A percentile compares a stretch with the other conserved stretches of the same genome.
Conservation (phyloP, 2,888 invertebrate genomes). For the Phania funesta region DNA sequence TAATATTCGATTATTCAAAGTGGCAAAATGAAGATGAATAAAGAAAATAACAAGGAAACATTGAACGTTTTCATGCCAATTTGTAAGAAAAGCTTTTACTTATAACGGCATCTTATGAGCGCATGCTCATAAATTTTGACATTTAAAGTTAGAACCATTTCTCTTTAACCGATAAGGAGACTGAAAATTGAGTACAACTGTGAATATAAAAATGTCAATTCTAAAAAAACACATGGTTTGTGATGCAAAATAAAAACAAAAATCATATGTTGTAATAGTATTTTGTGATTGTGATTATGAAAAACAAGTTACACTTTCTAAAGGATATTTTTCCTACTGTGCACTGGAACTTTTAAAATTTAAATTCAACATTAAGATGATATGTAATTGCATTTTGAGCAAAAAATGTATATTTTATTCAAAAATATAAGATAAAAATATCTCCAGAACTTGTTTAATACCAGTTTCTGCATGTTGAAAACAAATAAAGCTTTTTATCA, state of each 20-base stretch:
- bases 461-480: too few species aligned
- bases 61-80: slow-evolving; percentile 18
- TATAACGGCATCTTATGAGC: slow-evolving; percentile 26
- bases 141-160: not conserved
- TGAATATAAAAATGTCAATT: slow-evolving; percentile 21
- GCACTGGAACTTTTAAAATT: too few species aligned
- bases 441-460: too few species aligned
- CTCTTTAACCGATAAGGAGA: not conserved
- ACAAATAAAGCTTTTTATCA: too few species aligned
- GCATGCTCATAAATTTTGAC: slow-evolving; percentile 39
- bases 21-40: slow-evolving; percentile 10
- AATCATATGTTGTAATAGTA: slow-evolving; percentile 49
- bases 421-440: too few species aligned
- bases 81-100: slow-evolving; percentile 40
- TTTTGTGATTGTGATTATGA: not conserved
- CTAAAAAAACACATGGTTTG: slow-evolving; percentile 55
- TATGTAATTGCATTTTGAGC: too few species aligned
- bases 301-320: too few species aligned
- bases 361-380: too few species aligned
- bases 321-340: too few species aligned
- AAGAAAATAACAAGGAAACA: slow-evolving; percentile 8
- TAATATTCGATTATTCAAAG: slow-evolving; percentile 36
- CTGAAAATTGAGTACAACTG: slow-evolving; percentile 32
- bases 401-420: too few species aligned
- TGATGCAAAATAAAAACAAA: slow-evolving; percentile 52